phyloP scores from a whole-genome alignment of 2,888 invertebrate genomes.

The Agriotes lineatus region DNA sequence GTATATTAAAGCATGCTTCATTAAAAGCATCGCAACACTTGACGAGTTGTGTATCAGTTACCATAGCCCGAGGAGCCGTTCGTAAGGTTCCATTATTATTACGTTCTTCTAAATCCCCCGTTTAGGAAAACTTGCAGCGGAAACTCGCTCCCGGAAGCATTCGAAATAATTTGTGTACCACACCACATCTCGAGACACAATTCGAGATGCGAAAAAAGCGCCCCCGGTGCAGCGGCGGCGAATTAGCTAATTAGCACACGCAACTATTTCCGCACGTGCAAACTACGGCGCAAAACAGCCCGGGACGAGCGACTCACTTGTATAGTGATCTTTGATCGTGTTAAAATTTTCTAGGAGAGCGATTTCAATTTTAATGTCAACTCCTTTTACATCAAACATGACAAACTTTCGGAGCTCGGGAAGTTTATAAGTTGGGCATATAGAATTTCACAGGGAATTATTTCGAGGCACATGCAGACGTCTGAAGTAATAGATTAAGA shows the following conservation, averaged over 20 bases:
- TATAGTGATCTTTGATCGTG: slow-evolving; percentile 65
- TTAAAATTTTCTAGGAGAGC: slow-evolving; percentile 62
- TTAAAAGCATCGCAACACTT: slow-evolving; percentile 60
- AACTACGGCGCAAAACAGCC: neutral
- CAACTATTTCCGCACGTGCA: slow-evolving; percentile 9
- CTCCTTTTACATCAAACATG: slow-evolving; percentile 67
- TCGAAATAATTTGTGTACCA: slow-evolving; percentile 14
- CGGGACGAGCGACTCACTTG: slow-evolving; percentile 40
- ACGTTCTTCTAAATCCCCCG: slow-evolving; percentile 28
- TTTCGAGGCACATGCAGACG: slow-evolving; percentile 63
- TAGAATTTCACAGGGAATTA: slow-evolving; percentile 64
- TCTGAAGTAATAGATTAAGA: slow-evolving; percentile 63
- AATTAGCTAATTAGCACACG: slow-evolving; percentile 1
- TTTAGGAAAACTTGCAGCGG: slow-evolving; percentile 33
- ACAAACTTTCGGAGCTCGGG: slow-evolving; percentile 59
- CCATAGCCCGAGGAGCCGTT: slow-evolving; percentile 47
- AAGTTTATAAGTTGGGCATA: slow-evolving; percentile 65
- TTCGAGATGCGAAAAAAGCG: neutral
- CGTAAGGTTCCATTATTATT: slow-evolving; percentile 31
- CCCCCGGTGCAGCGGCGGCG: neutral
- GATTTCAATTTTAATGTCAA: slow-evolving; percentile 68
- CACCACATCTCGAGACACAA: neutral
- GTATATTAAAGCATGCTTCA: slow-evolving; percentile 52
- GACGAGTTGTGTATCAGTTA: slow-evolving; percentile 55
- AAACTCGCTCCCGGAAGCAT: slow-evolving; percentile 19